A percentile compares a stretch with the other conserved stretches of the same genome.
Conservation (phyloP, 2,888 invertebrate species). For the Trachelus iudaicus region DNA sequence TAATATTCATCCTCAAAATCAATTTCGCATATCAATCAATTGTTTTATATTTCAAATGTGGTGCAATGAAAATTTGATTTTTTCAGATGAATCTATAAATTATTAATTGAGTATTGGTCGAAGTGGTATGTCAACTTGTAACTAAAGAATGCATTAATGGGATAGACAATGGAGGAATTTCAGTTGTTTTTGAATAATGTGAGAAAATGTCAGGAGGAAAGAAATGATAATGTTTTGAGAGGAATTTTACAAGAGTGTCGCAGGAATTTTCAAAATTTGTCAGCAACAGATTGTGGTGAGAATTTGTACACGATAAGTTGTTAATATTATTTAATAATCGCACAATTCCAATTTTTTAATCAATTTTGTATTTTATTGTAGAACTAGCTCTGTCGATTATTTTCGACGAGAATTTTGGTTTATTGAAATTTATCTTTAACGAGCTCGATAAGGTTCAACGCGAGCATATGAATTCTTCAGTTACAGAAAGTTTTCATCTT, state of each 20-base stretch:
- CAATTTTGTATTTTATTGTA: slow-evolving; percentile 5
- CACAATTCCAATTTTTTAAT: neutral
- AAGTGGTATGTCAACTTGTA: neutral
- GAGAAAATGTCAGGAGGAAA: slow-evolving; percentile 16
- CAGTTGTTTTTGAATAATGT: slow-evolving; percentile 37
- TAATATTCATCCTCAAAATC: too few relatives aligned
- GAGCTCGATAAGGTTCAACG: neutral
- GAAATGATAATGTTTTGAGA: slow-evolving; percentile 22
- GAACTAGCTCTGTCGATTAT: slow-evolving; percentile 23
- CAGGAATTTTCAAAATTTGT: slow-evolving; percentile 39
- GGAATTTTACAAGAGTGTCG: slow-evolving; percentile 30
- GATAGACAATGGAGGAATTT: neutral
- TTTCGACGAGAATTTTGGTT: slow-evolving; percentile 16
- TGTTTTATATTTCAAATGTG: too few relatives aligned
- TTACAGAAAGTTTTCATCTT: neutral
- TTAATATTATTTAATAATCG: neutral
- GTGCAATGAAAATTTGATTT: neutral
- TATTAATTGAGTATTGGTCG: neutral
- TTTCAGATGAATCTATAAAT: neutral
- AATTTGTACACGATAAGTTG: neutral
- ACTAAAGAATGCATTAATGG: neutral
- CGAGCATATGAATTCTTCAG: neutral
- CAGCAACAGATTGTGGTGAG: slow-evolving; percentile 37
- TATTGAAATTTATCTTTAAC: slow-evolving; percentile 15
- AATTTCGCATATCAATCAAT: too few relatives aligned